phyloP scores from a whole-genome alignment of 1,140 invertebrate genomes.

The Mylabris phalerata region DNA sequence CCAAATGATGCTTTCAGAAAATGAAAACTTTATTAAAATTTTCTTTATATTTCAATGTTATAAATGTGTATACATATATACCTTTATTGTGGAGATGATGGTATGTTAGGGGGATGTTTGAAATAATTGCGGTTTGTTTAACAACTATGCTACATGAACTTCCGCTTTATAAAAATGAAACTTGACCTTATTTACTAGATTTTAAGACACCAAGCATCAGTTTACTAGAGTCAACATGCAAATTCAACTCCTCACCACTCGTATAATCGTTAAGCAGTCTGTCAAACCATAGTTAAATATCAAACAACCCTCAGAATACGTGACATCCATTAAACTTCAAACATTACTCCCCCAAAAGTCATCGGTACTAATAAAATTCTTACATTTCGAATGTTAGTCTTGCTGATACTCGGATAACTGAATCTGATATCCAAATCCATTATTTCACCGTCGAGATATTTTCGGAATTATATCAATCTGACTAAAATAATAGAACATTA shows the following conservation, averaged over 20 bases:
- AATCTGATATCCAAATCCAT: too few relatives aligned
- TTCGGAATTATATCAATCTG: too few relatives aligned
- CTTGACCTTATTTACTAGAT: slow-evolving; percentile 14
- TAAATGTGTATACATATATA: too few relatives aligned
- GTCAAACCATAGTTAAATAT: slow-evolving; percentile 12
- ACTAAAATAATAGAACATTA: too few relatives aligned
- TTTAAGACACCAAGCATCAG: slow-evolving; percentile 11
- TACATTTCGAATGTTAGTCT: neutral
- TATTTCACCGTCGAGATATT: too few relatives aligned
- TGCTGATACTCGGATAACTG: too few relatives aligned
- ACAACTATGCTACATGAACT: neutral
- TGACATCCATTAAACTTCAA: slow-evolving; percentile 13
- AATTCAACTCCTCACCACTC: slow-evolving; percentile 10
- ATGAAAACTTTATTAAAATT: too few relatives aligned
- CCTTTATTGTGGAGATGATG: neutral
- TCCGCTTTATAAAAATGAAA: slow-evolving; percentile 8
- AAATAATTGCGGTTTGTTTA: neutral
- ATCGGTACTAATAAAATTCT: slow-evolving; percentile 12
- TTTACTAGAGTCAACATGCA: slow-evolving; percentile 11
- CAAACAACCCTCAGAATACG: slow-evolving; percentile 13
- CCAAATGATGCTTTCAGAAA: too few relatives aligned
- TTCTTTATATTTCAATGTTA: too few relatives aligned
- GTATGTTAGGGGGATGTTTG: neutral
- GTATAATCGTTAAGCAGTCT: slow-evolving; percentile 16
- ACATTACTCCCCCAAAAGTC: slow-evolving; percentile 8